Base-by-base conservation (phyloP, 2,888 invertebrate species). In the Rhagium mordax region DNA sequence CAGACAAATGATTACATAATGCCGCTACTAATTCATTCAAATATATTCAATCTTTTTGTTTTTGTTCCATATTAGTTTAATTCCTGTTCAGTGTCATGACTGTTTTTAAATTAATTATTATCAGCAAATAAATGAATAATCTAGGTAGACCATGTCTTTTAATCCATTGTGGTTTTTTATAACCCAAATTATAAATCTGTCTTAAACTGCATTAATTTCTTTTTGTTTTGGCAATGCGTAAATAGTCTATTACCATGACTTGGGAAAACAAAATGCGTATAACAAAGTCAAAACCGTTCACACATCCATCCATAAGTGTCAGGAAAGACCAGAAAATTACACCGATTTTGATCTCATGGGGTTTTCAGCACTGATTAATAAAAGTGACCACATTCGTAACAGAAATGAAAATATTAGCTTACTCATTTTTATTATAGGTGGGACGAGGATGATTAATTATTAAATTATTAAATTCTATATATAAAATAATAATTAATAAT, bases 1-100 rank as follows among this genome's bases (percentile, higher is more conserved):
- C 24, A 55, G 68, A 55, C 66, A 68, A 68, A 70, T 72, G 18
- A 60, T 68, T 72, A 68, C 70, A 61, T 61, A 71, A 71, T 62
- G 60, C 47, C 41, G 55, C 24, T 67, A 2, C 20, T 49, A 61
- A 71, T 53, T 49, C n/a, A 71, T 71, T 66, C 48, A 71, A 71
- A 71, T 71, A 33, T 65, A 71, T 71, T 65, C 65, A 20, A 0
- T n/a, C 3, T 53, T 64, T 27, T 64, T 16, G 18, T 18, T 24
- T 33, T 27, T 49, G n/a, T 15, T 51, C 48, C n/a, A 60, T 48
- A 6, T 20, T 47, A 21, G 47, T 48, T 24, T 61, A 41, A n/a
- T n/a, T 3, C 41, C n/a, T 13, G 13, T 41, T 41, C 41, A 41
- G 41, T 41, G 41, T 41, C n/a, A 41, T n/a, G n/a, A 13, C n/a